Evolutionary conservation across 2,888 invertebrate species (phyloP), one percentile per base, ranked within the genome.

Genomic region (Orgyia antiqua): DNA sequence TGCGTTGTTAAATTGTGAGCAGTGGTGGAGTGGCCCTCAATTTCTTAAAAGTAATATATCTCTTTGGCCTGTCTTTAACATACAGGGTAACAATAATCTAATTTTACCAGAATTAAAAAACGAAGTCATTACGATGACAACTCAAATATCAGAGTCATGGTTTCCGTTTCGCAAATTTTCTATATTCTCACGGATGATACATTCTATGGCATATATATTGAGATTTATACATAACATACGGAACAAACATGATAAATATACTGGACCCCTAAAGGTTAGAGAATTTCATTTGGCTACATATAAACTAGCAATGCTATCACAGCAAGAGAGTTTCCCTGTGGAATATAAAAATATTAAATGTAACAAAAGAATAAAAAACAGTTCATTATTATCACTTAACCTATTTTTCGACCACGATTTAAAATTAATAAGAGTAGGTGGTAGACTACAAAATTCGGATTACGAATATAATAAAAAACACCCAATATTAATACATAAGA

Each of bases 401-500:
- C 17, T 7, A 26, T 13, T 15, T 15, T 17, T 26, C n/a, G 13
- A 26, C 6, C 13, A 26, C 10, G 13, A 15, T 3, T 21, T 13
- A 11, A 35, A 30, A 8, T 13, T 39, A 20, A 34, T 29, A 15
- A 31, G 33, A 12, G 33, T 36, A 12, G 30, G 28, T 13, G 33
- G 33, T 17, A 27, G 39, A n/a, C 30, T 39, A 23, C 28, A 32
- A 12, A 36, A 40, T 17, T 35, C 39, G 10, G 10, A 26, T 19
- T 36, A 36, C 10, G 12, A 13, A 7, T 39, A 36, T 24, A 30
- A 32, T 21, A 27, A 32, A 10, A 39, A 39, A 13, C 39, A 39
- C 6, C 39, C 34, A 13, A 35, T 39, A 8, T 18, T 39, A 2
- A 10, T 39, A 20, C 23, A 23, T 10, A 23, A 23, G n/a, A 10